Conservation (phyloP, 1,140 invertebrate species). For the Calosoma granatense region DNA sequence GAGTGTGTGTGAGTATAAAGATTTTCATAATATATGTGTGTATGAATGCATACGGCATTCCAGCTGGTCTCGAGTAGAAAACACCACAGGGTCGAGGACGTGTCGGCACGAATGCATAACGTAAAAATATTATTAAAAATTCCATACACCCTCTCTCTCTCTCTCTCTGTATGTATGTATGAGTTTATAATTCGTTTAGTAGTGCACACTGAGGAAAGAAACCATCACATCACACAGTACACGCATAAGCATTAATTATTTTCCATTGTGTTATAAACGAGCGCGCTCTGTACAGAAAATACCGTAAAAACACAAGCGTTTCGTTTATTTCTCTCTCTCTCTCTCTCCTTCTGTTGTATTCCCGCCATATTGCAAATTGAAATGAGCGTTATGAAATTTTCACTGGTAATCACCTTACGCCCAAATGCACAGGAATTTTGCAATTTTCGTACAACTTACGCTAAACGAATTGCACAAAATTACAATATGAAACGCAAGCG, state of each 20-base stretch:
- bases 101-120: too few species aligned
- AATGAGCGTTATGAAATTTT: slow-evolving; percentile 9
- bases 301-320: neutral
- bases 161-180: neutral
- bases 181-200: too few species aligned
- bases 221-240: too few species aligned
- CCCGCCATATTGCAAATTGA: slow-evolving; percentile 5
- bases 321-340: too few species aligned
- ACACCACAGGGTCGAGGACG: too few species aligned
- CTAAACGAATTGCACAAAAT: slow-evolving; percentile 2
- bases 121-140: too few species aligned
- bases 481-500: slow-evolving; percentile 3
- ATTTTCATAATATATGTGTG: too few species aligned
- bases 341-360: neutral
- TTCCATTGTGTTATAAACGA: neutral
- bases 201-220: too few species aligned
- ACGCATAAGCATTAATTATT: neutral
- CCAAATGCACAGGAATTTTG: slow-evolving; percentile 2
- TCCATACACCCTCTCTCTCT: neutral
- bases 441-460: slow-evolving; percentile 8
- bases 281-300: neutral
- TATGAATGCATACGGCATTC: too few species aligned
- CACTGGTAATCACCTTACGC: slow-evolving; percentile 1
- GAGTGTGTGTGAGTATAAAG: too few species aligned
- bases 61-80: too few species aligned